phyloP scores from a whole-genome alignment of 1,140 invertebrate species.

The Monochamus saltuarius region DNA sequence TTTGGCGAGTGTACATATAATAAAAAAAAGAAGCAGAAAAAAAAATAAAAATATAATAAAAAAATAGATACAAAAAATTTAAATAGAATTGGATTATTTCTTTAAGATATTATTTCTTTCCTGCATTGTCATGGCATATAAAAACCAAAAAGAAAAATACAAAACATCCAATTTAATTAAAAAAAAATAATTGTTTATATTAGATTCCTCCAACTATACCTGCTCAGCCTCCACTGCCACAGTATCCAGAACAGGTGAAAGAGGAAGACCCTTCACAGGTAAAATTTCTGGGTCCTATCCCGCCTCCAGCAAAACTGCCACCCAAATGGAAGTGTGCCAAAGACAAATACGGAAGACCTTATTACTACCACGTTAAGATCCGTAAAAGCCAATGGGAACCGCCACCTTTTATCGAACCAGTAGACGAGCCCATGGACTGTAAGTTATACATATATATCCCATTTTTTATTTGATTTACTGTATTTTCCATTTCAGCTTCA shows the following conservation, averaged over 20 bases:
- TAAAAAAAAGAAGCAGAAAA: too few species aligned
- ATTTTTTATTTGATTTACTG: too few species aligned
- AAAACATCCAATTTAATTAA: too few species aligned
- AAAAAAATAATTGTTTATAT: too few species aligned
- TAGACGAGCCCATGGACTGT: constrained; percentile 49
- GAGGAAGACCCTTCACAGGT: constrained; percentile 21
- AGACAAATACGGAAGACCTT: constrained; percentile 78
- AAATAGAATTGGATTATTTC: too few species aligned
- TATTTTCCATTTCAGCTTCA: constrained; percentile 50
- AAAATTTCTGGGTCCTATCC: constrained; percentile 47
- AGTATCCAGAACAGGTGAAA: background rate
- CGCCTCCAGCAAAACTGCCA: constrained; percentile 69
- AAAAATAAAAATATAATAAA: too few species aligned
- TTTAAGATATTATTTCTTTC: too few species aligned
- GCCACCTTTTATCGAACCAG: constrained; percentile 56
- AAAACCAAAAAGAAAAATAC: too few species aligned
- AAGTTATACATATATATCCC: constrained; percentile 9
- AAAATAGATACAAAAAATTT: too few species aligned
- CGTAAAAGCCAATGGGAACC: constrained; percentile 87
- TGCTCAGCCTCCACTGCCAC: background rate
- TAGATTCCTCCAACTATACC: too few species aligned
- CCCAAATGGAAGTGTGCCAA: constrained; percentile 83
- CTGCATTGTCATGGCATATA: too few species aligned
- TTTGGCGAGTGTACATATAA: too few species aligned
- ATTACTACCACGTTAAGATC: constrained; percentile 88